phyloP scores from a whole-genome alignment of 64 coral and sea anemone species.

The Exaiptasia diaphana region DNA sequence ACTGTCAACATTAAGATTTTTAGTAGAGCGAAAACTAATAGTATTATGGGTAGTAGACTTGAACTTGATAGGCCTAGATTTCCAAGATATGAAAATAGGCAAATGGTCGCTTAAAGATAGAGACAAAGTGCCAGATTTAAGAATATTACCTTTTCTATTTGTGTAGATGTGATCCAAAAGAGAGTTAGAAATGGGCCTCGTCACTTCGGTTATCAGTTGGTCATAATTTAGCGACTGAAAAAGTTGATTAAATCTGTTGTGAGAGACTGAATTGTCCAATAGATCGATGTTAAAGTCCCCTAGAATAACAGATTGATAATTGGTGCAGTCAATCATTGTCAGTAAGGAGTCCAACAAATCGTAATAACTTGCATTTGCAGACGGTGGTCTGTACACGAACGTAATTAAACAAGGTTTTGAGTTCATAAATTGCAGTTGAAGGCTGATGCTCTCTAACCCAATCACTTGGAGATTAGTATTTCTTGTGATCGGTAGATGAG shows the following conservation, averaged over 20 bases:
- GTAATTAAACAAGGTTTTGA: conserved; percentile 27
- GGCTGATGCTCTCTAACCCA: conserved; percentile 10
- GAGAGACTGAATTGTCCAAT: not conserved
- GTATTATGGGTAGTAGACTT: not conserved
- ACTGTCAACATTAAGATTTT: not conserved
- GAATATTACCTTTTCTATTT: not conserved
- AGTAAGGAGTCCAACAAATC: conserved; percentile 16
- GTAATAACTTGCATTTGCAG: not conserved
- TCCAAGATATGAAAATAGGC: not conserved
- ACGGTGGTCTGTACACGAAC: conserved; percentile 15
- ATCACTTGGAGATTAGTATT: conserved; percentile 14
- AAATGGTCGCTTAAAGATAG: not conserved
- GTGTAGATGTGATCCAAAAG: not conserved
- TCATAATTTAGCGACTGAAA: not conserved
- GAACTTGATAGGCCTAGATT: not conserved
- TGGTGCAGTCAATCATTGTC: conserved; percentile 1
- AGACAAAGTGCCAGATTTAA: not conserved
- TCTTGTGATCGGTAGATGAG: conserved; percentile 36
- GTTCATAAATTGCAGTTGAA: conserved; percentile 9
- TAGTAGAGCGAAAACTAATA: not conserved
- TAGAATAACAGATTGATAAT: not conserved
- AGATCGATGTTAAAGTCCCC: conserved; percentile 27
- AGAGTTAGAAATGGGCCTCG: not conserved
- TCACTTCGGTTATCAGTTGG: not conserved
- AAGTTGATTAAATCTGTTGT: conserved; percentile 3